Conservation (phyloP, 1,140 invertebrate species). For the Brachionus calyciflorus region DNA sequence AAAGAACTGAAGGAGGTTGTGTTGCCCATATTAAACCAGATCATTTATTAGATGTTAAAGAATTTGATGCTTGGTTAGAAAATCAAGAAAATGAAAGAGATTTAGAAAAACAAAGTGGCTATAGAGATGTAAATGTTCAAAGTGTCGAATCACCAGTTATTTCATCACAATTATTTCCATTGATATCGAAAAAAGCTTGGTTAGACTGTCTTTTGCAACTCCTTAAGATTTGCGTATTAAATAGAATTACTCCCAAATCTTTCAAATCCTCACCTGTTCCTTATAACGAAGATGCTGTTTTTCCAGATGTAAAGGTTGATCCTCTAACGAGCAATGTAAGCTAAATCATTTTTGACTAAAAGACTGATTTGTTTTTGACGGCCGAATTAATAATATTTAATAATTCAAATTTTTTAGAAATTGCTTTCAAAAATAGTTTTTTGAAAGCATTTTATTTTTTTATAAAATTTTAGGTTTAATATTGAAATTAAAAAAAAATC, state of each 20-base stretch:
- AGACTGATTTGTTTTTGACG: too few species aligned
- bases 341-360: too few species aligned
- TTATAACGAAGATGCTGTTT: constrained; percentile 50
- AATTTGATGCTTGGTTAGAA: constrained; percentile 57
- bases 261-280: constrained; percentile 52
- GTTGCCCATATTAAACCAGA: constrained; percentile 58
- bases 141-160: constrained; percentile 48
- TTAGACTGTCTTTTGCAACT: constrained; percentile 59
- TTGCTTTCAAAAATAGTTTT: too few species aligned
- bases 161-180: constrained; percentile 58
- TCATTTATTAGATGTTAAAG: constrained; percentile 57
- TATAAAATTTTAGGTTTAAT: too few species aligned
- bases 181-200: constrained; percentile 59
- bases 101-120: constrained; percentile 14
- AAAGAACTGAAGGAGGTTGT: constrained; percentile 58
- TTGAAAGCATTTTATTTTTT: too few species aligned
- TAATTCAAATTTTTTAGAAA: too few species aligned
- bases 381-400: too few species aligned
- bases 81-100: constrained; percentile 51
- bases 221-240: constrained; percentile 55
- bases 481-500: too few species aligned
- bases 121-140: background rate
- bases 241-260: constrained; percentile 56
- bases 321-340: constrained; percentile 56
- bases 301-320: constrained; percentile 56